phyloP scores from a whole-genome alignment of 2,888 invertebrate genomes.

The Andrena bicolor region DNA sequence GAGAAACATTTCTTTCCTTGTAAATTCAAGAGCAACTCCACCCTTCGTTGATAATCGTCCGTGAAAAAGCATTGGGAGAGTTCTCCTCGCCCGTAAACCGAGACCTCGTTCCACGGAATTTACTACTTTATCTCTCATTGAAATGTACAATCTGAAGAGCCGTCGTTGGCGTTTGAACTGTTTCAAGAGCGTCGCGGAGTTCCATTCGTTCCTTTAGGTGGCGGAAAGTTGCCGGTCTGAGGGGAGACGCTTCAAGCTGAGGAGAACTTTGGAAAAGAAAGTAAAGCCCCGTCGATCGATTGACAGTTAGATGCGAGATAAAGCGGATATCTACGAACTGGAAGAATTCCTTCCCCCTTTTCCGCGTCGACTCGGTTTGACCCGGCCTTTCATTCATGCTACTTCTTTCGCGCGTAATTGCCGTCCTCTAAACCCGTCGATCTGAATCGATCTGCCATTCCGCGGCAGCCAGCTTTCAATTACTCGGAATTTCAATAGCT shows the following conservation, averaged over 20 bases:
- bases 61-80: background rate
- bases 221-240: conserved; percentile 20
- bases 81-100: background rate
- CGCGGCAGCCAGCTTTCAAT: conserved; percentile 32
- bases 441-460: conserved; percentile 11
- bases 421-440: conserved; percentile 41
- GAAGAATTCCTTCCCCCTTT: conserved; percentile 64
- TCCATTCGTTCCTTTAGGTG: background rate
- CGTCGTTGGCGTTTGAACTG: background rate
- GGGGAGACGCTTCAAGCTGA: conserved; percentile 16
- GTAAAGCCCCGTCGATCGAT: conserved; percentile 53
- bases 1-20: background rate
- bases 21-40: background rate
- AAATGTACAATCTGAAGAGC: background rate
- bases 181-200: conserved; percentile 8
- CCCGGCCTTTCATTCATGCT: conserved; percentile 24
- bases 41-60: background rate
- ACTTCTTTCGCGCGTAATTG: conserved; percentile 39
- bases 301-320: conserved; percentile 59
- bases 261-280: conserved; percentile 45
- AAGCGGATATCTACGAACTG: conserved; percentile 65
- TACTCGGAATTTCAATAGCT: conserved; percentile 38
- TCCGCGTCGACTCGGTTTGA: conserved; percentile 24
- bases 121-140: background rate
- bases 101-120: background rate